Percentiles rank a stretch among this genome's conserved stretches.
These are phyloP conservation scores for Falco novaeseelandiae DNA, from an alignment of 2,797 vertebrate genomes.

Conservation along the genomic window DNA sequence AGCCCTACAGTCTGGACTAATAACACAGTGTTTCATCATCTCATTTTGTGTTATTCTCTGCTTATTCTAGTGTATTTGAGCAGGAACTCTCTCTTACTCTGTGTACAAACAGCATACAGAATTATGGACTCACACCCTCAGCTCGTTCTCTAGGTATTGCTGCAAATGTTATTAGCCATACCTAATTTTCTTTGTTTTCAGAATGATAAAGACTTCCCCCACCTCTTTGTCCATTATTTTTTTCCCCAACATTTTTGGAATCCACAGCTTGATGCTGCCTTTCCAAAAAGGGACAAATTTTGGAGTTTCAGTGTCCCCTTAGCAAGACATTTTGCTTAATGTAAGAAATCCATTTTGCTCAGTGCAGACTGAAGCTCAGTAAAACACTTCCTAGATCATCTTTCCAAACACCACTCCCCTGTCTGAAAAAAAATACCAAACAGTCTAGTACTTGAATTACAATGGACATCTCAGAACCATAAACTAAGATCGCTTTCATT, in stretches of 20 bases:
- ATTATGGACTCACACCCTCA: background rate
- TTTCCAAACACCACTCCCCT: background rate
- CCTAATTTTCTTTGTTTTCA: background rate
- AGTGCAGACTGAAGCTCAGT: background rate
- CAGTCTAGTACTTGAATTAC: background rate
- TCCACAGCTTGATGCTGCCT: background rate
- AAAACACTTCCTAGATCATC: background rate
- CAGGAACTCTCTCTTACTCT: background rate
- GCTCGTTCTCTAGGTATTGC: background rate
- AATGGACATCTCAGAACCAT: slow-evolving; percentile 13
- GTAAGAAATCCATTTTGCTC: background rate
- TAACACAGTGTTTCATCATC: background rate
- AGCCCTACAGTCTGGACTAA: background rate
- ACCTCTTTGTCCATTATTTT: background rate
- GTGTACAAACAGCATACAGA: background rate
- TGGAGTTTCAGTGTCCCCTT: background rate
- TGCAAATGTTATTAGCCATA: background rate
- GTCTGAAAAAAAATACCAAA: background rate
- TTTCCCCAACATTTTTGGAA: background rate
- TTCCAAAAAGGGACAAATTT: background rate
- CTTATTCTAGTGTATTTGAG: background rate
- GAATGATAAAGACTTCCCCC: background rate
- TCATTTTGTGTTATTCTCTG: background rate
- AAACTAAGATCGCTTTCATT: background rate
- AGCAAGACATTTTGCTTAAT: background rate